phyloP scores from a whole-genome alignment of 1,140 invertebrate genomes.

The honey bee (Apis mellifera) region Amel_HAv3.1 CM009933.2:13109001-13109500 shows the following conservation, averaged over 20 bases:
- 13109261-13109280: neutral
- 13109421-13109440: neutral
- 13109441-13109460: neutral
- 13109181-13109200: no score
- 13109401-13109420: neutral
- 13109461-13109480: neutral
- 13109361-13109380: no score
- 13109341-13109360: no score
- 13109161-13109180: no score
- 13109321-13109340: no score
- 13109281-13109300: neutral
- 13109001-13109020: neutral
- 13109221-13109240: neutral
- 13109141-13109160: neutral
- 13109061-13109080: constrained; percentile 38
- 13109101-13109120: neutral
- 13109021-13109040: neutral
- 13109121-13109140: neutral
- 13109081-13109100: constrained; percentile 14
- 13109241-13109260: neutral
- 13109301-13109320: neutral
- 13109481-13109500: neutral
- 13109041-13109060: constrained; percentile 21
- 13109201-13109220: no score
- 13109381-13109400: neutral